Evolutionary conservation across 2,888 invertebrate genomes (phyloP), one percentile per base, ranked within the genome.

Genomic region (Baronia brevicornis): DNA sequence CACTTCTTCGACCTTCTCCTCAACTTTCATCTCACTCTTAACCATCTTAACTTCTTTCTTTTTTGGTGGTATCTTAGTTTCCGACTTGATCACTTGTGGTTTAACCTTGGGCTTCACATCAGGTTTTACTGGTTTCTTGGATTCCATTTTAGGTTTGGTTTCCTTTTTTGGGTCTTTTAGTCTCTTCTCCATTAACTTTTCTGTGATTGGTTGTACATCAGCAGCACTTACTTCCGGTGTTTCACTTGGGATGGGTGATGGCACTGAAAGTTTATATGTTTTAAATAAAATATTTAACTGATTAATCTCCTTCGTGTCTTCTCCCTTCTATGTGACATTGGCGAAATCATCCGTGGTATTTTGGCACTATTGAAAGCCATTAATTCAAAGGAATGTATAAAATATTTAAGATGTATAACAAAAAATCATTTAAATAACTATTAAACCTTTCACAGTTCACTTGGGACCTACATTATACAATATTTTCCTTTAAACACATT

Each of bases 221-320:
- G 75, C 70, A 4, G 77, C 77, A 28, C 68, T 69, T 1, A 75
- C 79, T 42, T 77, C 79, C 0, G 77, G 74, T 0, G 75, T 64
- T 1, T 75, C 77, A 15, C 54, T 51, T 1, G 62, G 60, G 0
- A 66, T 56, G 12, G 54, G 40, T 3, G 49, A 41, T 9, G 62
- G 39, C 42, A 66, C 72, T 73, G 48, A n/a, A 45, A 39, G n/a
- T n/a, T n/a, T 9, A 18, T 3, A 17, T 3, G 14, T 15, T 13
- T 28, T 8, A 19, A 5, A 12, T 11, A 4, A 18, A n/a, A n/a
- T n/a, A n/a, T n/a, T n/a, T n/a, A n/a, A n/a, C n/a, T n/a, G n/a
- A n/a, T n/a, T n/a, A n/a, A n/a, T n/a, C n/a, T n/a, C n/a, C n/a
- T n/a, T n/a, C n/a, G n/a, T n/a, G n/a, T n/a, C n/a, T n/a, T n/a